These are phyloP conservation scores for Agrochola litura DNA, from an alignment of 2,888 invertebrate species.

Conservation along the genomic window DNA sequence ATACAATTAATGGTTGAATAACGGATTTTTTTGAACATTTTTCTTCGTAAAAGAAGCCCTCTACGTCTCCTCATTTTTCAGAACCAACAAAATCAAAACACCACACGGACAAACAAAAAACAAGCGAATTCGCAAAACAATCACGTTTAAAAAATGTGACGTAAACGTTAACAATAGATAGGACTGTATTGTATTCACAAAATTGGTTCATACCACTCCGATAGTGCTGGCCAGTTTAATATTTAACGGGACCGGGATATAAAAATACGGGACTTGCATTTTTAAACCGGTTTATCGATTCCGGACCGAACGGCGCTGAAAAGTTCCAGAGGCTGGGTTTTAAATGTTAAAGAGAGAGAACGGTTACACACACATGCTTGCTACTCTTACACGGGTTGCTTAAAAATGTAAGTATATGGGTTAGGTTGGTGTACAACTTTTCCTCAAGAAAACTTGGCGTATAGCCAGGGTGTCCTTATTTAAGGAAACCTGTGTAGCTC, in stretches of 20 bases:
- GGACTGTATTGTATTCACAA: slow-evolving; percentile 38
- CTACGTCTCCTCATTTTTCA: neutral
- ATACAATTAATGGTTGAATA: neutral
- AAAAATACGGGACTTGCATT: slow-evolving; percentile 63
- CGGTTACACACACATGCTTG: slow-evolving; percentile 24
- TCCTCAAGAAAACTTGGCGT: slow-evolving; percentile 16
- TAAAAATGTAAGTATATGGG: neutral
- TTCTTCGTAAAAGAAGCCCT: neutral
- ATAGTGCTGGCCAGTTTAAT: slow-evolving; percentile 45
- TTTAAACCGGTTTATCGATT: slow-evolving; percentile 65
- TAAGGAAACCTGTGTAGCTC: neutral
- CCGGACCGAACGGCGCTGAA: slow-evolving; percentile 31
- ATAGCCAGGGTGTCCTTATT: neutral
- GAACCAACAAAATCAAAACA: slow-evolving; percentile 31
- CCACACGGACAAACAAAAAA: slow-evolving; percentile 22
- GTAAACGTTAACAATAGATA: slow-evolving; percentile 52
- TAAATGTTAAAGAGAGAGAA: slow-evolving; percentile 46
- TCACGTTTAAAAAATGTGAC: slow-evolving; percentile 51
- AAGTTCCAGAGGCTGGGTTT: slow-evolving; percentile 36
- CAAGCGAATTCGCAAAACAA: slow-evolving; percentile 32
- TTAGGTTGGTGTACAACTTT: slow-evolving; percentile 9
- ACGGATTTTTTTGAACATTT: neutral
- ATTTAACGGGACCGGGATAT: slow-evolving; percentile 39
- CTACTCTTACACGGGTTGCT: neutral
- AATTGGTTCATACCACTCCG: slow-evolving; percentile 56